phyloP scores from a whole-genome alignment of 1,140 invertebrate species.

The Rhopalosiphum padi region DNA sequence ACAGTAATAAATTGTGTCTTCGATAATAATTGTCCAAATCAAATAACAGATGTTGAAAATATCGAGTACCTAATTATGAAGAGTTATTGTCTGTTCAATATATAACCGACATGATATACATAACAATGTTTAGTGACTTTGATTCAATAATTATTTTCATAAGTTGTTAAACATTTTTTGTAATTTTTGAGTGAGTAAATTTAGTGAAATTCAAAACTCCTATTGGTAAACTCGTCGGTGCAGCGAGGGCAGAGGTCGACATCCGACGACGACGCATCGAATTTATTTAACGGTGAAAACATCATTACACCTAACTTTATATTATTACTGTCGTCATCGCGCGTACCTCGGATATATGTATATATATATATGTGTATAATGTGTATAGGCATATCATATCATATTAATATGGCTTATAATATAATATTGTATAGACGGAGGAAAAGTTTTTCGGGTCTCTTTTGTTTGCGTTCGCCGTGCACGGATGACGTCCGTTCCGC shows the following conservation, averaged over 20 bases:
- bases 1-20: too few species aligned
- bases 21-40: too few species aligned
- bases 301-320: background rate
- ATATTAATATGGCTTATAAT: constrained; percentile 11
- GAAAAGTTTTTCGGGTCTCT: constrained; percentile 40
- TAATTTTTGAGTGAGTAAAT: background rate
- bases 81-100: too few species aligned
- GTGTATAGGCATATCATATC: background rate
- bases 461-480: constrained; percentile 53
- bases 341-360: background rate
- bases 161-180: too few species aligned
- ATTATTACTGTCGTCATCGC: background rate
- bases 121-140: too few species aligned
- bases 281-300: background rate
- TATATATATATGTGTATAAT: background rate
- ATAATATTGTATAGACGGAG: constrained; percentile 10
- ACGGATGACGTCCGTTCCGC: constrained; percentile 54
- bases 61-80: too few species aligned
- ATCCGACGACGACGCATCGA: background rate
- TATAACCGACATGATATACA: too few species aligned
- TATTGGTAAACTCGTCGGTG: background rate
- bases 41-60: too few species aligned
- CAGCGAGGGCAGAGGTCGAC: background rate
- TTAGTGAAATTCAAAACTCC: background rate
- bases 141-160: too few species aligned